phyloP scores from a whole-genome alignment of 2,888 invertebrate genomes.

The Eumerus sabulonum region DNA sequence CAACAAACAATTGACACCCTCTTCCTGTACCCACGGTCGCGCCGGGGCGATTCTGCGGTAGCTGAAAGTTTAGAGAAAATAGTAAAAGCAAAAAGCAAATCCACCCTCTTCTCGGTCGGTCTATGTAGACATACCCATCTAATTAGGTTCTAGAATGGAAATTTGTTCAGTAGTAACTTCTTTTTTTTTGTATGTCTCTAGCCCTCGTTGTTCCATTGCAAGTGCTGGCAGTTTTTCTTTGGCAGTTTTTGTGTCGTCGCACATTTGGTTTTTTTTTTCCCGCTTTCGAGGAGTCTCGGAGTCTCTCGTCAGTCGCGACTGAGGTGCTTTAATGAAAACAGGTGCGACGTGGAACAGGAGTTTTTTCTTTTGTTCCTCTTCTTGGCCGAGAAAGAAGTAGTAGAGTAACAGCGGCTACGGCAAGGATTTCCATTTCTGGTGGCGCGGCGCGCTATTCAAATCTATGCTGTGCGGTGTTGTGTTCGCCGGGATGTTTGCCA shows the following conservation, averaged over 20 bases:
- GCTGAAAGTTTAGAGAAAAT: conserved; percentile 54
- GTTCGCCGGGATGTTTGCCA: conserved; percentile 61
- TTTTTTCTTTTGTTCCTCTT: conserved; percentile 67
- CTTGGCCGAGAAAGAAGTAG: conserved; percentile 50
- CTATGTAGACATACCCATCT: conserved; percentile 66
- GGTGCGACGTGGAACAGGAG: conserved; percentile 71
- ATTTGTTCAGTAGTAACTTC: conserved; percentile 67
- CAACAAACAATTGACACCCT: conserved; percentile 67
- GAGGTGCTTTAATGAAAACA: conserved; percentile 78
- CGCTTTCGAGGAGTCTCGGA: conserved; percentile 73
- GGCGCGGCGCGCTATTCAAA: conserved; percentile 47
- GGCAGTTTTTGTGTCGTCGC: conserved; percentile 67
- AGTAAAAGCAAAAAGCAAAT: conserved; percentile 27
- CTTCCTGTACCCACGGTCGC: conserved; percentile 34
- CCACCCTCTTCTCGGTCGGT: conserved; percentile 51
- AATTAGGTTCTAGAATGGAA: conserved; percentile 68
- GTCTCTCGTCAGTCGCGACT: conserved; percentile 77
- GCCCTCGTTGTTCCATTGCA: conserved; percentile 50
- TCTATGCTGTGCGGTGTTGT: conserved; percentile 38
- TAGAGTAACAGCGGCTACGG: not conserved
- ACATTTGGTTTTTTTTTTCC: no score
- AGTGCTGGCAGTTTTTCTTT: conserved; percentile 66
- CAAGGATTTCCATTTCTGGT: conserved; percentile 56
- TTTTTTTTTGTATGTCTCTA: no score
- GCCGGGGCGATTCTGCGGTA: conserved; percentile 40